These are phyloP conservation scores for Bovichtus variegatus DNA, from an alignment of 2,797 vertebrate genomes.

Conservation along the genomic window DNA sequence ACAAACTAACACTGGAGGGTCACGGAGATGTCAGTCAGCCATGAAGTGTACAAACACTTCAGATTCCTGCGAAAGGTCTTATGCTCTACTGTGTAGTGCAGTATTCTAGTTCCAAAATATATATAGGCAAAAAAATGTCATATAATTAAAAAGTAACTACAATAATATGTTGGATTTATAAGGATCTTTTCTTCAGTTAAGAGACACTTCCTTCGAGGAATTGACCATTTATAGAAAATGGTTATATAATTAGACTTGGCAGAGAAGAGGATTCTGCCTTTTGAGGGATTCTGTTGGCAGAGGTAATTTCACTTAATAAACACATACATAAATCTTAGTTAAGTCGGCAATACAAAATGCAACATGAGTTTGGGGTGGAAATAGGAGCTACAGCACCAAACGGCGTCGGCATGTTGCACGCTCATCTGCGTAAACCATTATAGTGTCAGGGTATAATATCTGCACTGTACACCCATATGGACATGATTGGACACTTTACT, in stretches of 20 bases:
- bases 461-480: neutral
- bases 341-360: neutral
- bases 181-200: neutral
- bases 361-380: neutral
- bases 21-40: slow-evolving; percentile 29
- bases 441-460: neutral
- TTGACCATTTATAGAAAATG: neutral
- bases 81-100: neutral
- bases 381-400: neutral
- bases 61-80: neutral
- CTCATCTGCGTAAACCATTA: neutral
- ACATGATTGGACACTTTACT: neutral
- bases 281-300: neutral
- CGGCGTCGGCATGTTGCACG: neutral
- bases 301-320: neutral
- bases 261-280: neutral
- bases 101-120: neutral
- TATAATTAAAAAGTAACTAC: neutral
- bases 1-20: slow-evolving; percentile 7
- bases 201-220: neutral
- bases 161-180: neutral
- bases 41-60: slow-evolving; percentile 16
- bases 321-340: neutral
- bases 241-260: neutral
- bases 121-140: neutral